A percentile compares a stretch with the other conserved stretches of the same genome.
Evolutionary conservation across 2,113 vertebrate species (phyloP).

Genomic region (Uropsilus gracilis): DNA sequence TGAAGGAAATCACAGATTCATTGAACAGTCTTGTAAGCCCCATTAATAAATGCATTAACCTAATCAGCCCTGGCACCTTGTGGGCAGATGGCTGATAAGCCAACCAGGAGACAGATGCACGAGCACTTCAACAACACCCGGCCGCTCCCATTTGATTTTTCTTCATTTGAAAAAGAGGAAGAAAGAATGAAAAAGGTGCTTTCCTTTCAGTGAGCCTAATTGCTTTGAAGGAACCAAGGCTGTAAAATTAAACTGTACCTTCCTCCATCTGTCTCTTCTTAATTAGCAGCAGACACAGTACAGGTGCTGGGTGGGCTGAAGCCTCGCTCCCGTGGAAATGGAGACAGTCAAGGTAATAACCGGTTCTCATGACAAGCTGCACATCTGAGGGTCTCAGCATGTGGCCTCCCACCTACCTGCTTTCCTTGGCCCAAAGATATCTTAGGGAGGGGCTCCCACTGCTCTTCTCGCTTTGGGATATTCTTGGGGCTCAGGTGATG

Average conservation of each 20-base stretch:
- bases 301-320: slow-evolving; percentile 59
- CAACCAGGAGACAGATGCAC: slow-evolving; percentile 53
- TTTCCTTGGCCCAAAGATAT: slow-evolving; percentile 40
- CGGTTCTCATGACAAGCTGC: slow-evolving; percentile 60
- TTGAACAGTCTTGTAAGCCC: slow-evolving; percentile 26
- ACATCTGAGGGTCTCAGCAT: slow-evolving; percentile 47
- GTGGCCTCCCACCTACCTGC: slow-evolving; percentile 47
- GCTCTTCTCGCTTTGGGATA: background rate
- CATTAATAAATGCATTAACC: slow-evolving; percentile 78
- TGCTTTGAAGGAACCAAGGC: slow-evolving; percentile 72
- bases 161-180: slow-evolving; percentile 68
- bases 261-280: slow-evolving; percentile 74
- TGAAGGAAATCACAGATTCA: slow-evolving; percentile 41
- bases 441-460: background rate
- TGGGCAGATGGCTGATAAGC: slow-evolving; percentile 72
- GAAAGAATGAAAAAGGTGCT: slow-evolving; percentile 68
- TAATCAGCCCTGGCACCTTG: slow-evolving; percentile 41
- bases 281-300: slow-evolving; percentile 73
- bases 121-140: slow-evolving; percentile 17
- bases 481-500: background rate
- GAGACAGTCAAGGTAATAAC: slow-evolving; percentile 60
- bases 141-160: slow-evolving; percentile 68
- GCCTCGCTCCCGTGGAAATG: slow-evolving; percentile 56
- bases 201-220: slow-evolving; percentile 73
- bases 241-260: slow-evolving; percentile 70